Conservation (phyloP, 2,888 invertebrate species). For the Leucophora obtusa region DNA sequence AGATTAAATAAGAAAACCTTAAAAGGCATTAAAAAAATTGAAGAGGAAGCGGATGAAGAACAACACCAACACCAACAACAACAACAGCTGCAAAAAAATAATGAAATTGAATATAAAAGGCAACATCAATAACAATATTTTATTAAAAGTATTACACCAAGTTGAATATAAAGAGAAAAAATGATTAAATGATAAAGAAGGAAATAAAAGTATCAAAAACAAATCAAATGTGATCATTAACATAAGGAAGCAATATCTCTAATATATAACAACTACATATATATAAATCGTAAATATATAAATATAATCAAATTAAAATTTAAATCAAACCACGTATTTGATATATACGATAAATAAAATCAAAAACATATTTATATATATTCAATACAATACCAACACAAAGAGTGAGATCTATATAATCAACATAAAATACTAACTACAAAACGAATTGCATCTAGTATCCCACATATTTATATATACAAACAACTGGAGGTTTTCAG, state of each 20-base stretch:
- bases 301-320: slow-evolving; percentile 47
- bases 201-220: slow-evolving; percentile 32
- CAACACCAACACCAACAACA: slow-evolving; percentile 47
- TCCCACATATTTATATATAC: not conserved
- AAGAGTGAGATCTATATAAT: slow-evolving; percentile 50
- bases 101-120: slow-evolving; percentile 47
- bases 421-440: slow-evolving; percentile 6
- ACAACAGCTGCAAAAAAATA: slow-evolving; percentile 42
- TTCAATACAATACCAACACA: slow-evolving; percentile 13
- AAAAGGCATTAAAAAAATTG: slow-evolving; percentile 33
- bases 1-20: slow-evolving; percentile 48
- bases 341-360: slow-evolving; percentile 7
- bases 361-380: not conserved
- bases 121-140: slow-evolving; percentile 54
- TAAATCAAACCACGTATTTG: slow-evolving; percentile 39
- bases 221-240: slow-evolving; percentile 61
- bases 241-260: slow-evolving; percentile 54
- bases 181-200: slow-evolving; percentile 58
- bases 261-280: slow-evolving; percentile 15
- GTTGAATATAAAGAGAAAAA: slow-evolving; percentile 34
- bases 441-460: slow-evolving; percentile 15
- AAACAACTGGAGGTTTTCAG: slow-evolving; percentile 18
- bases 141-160: slow-evolving; percentile 34
- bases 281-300: slow-evolving; percentile 9
- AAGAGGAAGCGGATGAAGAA: slow-evolving; percentile 29